Percentiles rank a stretch among this genome's conserved stretches.
These are phyloP conservation scores for Rhopalosiphum padi DNA, from an alignment of 1,140 invertebrate species.

Conservation along the genomic window DNA sequence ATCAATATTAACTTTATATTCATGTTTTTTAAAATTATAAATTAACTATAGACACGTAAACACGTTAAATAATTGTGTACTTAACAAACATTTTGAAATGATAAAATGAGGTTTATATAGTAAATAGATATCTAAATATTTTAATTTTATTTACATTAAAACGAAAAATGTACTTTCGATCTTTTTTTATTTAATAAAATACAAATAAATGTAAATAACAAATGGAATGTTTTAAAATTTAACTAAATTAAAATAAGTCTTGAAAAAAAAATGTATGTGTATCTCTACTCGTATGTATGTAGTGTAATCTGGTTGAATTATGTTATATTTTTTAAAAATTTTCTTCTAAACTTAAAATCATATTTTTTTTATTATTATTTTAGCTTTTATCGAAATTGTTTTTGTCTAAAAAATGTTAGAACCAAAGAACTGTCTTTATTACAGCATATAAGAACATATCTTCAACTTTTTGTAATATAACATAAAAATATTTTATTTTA, in stretches of 20 bases:
- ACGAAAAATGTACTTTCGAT: too few species aligned
- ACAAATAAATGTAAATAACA: not conserved
- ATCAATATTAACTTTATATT: not conserved
- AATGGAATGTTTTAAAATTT: not conserved
- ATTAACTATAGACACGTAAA: not conserved
- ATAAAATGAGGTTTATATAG: not conserved
- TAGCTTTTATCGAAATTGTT: not conserved
- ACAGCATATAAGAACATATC: constrained; percentile 18
- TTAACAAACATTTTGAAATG: not conserved
- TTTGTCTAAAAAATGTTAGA: constrained; percentile 18
- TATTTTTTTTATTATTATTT: constrained; percentile 11
- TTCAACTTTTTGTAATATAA: constrained; percentile 25
- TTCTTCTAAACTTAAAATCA: constrained; percentile 1
- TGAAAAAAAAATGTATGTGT: not conserved
- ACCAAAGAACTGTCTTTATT: constrained; percentile 16
- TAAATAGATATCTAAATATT: not conserved
- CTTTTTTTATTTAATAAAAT: not conserved
- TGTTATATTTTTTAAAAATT: not conserved
- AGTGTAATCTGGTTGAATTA: not conserved
- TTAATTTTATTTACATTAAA: not conserved
- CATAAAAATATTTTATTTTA: constrained; percentile 34
- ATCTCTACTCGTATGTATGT: not conserved
- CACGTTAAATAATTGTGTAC: not conserved
- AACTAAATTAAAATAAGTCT: not conserved
- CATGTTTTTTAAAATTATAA: not conserved